phyloP scores from a whole-genome alignment of 2,797 vertebrate species.

The Enteromius trimaculatus region DNA sequence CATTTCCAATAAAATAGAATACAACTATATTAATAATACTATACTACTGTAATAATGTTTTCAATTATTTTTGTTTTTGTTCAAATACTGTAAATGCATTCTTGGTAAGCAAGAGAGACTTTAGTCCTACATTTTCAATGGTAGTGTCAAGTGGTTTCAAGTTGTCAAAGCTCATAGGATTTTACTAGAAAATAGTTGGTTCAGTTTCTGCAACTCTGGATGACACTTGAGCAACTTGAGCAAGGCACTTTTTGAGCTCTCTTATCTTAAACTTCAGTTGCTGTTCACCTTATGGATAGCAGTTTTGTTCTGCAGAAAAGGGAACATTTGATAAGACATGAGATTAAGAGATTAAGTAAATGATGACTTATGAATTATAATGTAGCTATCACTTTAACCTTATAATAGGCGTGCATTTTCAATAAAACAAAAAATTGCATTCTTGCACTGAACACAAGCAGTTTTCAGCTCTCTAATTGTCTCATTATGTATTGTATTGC shows the following conservation, averaged over 20 bases:
- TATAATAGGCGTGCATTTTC: neutral
- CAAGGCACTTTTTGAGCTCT: neutral
- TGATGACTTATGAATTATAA: neutral
- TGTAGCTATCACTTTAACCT: neutral
- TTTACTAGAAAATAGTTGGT: neutral
- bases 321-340: neutral
- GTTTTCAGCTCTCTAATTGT: slow-evolving; percentile 4
- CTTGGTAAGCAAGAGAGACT: neutral
- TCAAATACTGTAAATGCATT: neutral
- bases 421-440: neutral
- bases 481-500: slow-evolving; percentile 12
- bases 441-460: neutral
- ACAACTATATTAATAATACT: too few species aligned
- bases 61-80: neutral
- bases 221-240: neutral
- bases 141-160: neutral
- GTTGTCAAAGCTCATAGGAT: neutral
- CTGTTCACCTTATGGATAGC: neutral
- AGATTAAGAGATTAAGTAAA: neutral
- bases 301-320: slow-evolving; percentile 1
- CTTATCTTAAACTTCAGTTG: neutral
- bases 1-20: neutral
- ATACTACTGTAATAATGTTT: too few species aligned
- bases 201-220: neutral
- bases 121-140: neutral